Conservation (phyloP, 2,888 invertebrate genomes). For the Agriopis leucophaearia region DNA sequence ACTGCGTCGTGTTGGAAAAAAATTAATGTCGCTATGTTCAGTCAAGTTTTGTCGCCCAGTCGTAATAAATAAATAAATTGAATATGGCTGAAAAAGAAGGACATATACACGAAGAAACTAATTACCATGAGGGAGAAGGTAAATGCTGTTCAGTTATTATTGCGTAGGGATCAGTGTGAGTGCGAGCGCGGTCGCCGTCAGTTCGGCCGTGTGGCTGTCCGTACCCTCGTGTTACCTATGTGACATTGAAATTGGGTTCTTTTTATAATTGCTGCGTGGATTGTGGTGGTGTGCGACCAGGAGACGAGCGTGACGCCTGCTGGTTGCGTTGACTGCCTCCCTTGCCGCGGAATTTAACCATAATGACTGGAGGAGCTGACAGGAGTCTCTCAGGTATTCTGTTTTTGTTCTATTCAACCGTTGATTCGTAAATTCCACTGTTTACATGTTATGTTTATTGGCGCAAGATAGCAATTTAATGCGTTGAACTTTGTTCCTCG, state of each 20-base stretch:
- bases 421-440: slow-evolving; percentile 60
- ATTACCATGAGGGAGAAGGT: slow-evolving; percentile 84
- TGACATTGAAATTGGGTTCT: slow-evolving; percentile 86
- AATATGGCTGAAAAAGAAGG: slow-evolving; percentile 84
- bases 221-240: slow-evolving; percentile 81
- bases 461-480: slow-evolving; percentile 46
- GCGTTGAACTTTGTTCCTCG: slow-evolving; percentile 44
- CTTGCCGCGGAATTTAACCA: slow-evolving; percentile 60
- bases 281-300: slow-evolving; percentile 77
- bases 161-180: slow-evolving; percentile 73
- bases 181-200: slow-evolving; percentile 68
- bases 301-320: slow-evolving; percentile 66
- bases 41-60: slow-evolving; percentile 74
- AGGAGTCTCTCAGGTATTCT: slow-evolving; percentile 79
- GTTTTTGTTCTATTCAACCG: slow-evolving; percentile 68
- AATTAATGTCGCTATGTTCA: slow-evolving; percentile 83
- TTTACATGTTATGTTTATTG: slow-evolving; percentile 57
- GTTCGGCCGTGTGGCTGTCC: slow-evolving; percentile 67
- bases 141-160: slow-evolving; percentile 81
- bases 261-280: slow-evolving; percentile 86
- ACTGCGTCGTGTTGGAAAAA: slow-evolving; percentile 84
- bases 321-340: slow-evolving; percentile 65
- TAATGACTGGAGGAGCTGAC: slow-evolving; percentile 79
- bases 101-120: slow-evolving; percentile 82
- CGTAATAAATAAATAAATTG: slow-evolving; percentile 79